Evolutionary conservation across 2,113 vertebrate genomes (phyloP).

Genomic region (Labeo rohita): DNA sequence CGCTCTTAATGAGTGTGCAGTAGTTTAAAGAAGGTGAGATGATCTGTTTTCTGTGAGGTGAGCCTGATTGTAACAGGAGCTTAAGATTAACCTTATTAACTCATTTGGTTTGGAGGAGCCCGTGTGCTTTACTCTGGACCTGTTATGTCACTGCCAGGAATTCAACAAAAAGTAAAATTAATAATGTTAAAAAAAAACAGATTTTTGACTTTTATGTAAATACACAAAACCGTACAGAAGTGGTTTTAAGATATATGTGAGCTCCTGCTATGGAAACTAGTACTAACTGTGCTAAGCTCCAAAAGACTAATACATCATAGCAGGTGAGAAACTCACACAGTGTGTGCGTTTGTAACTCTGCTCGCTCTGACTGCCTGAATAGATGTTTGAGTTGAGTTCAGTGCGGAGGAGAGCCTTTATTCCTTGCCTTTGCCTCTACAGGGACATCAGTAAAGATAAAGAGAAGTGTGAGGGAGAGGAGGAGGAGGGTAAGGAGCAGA

Average conservation of each 20-base stretch:
- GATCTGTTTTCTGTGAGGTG: constrained; percentile 15
- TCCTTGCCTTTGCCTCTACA: constrained; percentile 54
- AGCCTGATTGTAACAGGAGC: neutral
- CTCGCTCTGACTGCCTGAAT: neutral
- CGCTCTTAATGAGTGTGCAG: neutral
- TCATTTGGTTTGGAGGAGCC: neutral
- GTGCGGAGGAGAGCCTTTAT: neutral
- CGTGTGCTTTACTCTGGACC: neutral
- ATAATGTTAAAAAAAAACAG: neutral
- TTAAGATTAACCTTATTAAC: constrained; percentile 10
- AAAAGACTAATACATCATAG: neutral
- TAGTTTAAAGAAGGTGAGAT: constrained; percentile 1
- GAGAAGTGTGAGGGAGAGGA: constrained; percentile 95
- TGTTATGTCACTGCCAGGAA: neutral
- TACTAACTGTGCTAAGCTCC: neutral
- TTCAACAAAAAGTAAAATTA: neutral
- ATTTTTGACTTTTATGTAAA: neutral
- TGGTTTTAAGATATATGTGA: neutral
- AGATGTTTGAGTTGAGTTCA: neutral
- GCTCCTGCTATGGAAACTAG: neutral
- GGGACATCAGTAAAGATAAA: constrained; percentile 96
- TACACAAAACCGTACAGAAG: neutral
- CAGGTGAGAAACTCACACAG: neutral
- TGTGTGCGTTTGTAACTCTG: neutral
- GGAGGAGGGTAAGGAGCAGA: constrained; percentile 92